These are phyloP conservation scores for Drosophila hawaiiensis DNA, from an alignment of 2,888 invertebrate genomes.

Conservation along the genomic window DNA sequence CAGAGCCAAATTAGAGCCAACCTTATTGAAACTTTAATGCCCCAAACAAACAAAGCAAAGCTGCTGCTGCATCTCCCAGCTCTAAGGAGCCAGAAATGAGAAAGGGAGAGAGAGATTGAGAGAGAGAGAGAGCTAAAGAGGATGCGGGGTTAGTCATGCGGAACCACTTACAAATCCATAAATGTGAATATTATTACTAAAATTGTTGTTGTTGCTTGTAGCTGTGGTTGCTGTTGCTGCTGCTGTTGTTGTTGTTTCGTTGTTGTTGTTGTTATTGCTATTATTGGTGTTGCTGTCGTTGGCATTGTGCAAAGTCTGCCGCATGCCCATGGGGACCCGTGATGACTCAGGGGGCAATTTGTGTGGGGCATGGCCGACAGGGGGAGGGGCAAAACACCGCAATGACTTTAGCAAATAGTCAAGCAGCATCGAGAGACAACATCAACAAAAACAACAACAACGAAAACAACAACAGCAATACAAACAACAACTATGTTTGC, in stretches of 20 bases:
- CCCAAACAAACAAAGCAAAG: slow-evolving; percentile 51
- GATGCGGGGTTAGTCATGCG: slow-evolving; percentile 76
- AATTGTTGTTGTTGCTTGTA: slow-evolving; percentile 51
- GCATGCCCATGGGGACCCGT: slow-evolving; percentile 49
- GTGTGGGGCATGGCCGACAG: slow-evolving; percentile 32
- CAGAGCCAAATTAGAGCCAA: slow-evolving; percentile 69
- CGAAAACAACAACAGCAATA: slow-evolving; percentile 27
- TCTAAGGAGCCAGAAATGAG: slow-evolving; percentile 14
- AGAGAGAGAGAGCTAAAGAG: slow-evolving; percentile 21
- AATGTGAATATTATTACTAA: slow-evolving; percentile 82
- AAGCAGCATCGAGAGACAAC: slow-evolving; percentile 66
- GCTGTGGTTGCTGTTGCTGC: slow-evolving; percentile 30
- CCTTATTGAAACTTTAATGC: slow-evolving; percentile 76
- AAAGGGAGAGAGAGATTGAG: not conserved
- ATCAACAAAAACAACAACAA: slow-evolving; percentile 41
- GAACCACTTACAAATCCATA: slow-evolving; percentile 82
- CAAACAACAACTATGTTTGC: slow-evolving; percentile 69
- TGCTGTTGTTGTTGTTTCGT: slow-evolving; percentile 43
- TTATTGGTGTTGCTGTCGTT: slow-evolving; percentile 49
- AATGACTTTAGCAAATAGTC: slow-evolving; percentile 81
- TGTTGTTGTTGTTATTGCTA: slow-evolving; percentile 30
- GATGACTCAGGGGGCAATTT: slow-evolving; percentile 53
- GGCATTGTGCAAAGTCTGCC: slow-evolving; percentile 67
- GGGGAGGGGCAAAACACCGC: slow-evolving; percentile 58
- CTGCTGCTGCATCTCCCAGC: slow-evolving; percentile 18